These are phyloP conservation scores for Pangasius larnaudii DNA, from an alignment of 2,797 vertebrate species.

Conservation along the genomic window DNA sequence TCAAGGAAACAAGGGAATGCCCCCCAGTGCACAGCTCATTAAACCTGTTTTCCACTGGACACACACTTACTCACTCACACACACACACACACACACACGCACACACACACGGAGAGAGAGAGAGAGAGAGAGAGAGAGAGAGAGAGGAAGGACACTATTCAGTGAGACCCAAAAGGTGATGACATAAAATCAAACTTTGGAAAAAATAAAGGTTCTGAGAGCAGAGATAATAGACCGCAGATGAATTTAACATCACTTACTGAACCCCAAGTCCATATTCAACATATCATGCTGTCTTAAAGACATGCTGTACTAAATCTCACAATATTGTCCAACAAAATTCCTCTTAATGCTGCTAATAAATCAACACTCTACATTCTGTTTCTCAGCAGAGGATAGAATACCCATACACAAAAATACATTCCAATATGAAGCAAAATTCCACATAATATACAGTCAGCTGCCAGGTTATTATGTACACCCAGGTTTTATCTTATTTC, in stretches of 20 bases:
- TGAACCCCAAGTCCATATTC: neutral
- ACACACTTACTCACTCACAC: conserved; percentile 1
- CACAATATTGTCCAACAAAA: neutral
- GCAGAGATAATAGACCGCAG: neutral
- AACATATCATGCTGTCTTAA: neutral
- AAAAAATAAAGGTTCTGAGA: no score
- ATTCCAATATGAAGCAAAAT: no score
- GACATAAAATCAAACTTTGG: neutral
- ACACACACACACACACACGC: conserved; percentile 32
- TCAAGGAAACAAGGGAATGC: conserved; percentile 54
- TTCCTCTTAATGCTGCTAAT: conserved; percentile 8
- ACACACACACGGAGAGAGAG: neutral
- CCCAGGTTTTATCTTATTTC: neutral
- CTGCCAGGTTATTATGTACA: neutral
- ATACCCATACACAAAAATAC: neutral
- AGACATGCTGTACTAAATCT: neutral
- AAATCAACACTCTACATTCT: conserved; percentile 1
- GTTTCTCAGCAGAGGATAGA: neutral
- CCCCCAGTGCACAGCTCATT: conserved; percentile 57
- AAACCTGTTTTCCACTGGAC: conserved; percentile 54
- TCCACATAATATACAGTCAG: neutral
- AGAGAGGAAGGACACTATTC: neutral
- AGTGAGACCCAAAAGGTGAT: neutral
- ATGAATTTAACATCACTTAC: conserved; percentile 1
- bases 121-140: neutral